Conservation (phyloP, 1,140 invertebrate species). For the Octopus bimaculoides region DNA sequence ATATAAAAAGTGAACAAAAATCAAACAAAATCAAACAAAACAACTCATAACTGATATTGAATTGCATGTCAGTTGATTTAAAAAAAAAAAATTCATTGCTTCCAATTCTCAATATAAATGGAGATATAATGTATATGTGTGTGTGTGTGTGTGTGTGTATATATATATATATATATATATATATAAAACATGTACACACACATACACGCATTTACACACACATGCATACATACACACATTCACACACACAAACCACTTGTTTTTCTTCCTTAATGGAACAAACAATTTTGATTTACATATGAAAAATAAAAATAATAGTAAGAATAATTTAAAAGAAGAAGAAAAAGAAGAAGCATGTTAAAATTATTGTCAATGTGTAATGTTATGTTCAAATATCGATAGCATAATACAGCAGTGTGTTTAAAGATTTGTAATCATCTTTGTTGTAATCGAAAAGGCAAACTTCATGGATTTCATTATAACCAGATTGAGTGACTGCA, state of each 20-base stretch:
- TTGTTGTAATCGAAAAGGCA: slow-evolving; percentile 44
- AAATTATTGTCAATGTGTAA: no score
- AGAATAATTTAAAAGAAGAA: background rate
- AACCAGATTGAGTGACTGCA: slow-evolving; percentile 42
- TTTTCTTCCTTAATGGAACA: background rate
- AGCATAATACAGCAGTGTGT: slow-evolving; percentile 48
- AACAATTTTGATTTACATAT: background rate
- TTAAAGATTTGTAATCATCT: slow-evolving; percentile 47
- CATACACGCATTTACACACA: background rate
- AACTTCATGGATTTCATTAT: slow-evolving; percentile 41
- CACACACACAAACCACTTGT: background rate
- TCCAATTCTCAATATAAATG: background rate
- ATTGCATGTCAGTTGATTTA: no score
- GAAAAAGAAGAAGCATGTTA: no score
- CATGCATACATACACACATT: background rate
- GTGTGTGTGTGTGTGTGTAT: background rate
- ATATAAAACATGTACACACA: background rate
- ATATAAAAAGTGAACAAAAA: no score
- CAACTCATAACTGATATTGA: no score
- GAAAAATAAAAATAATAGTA: background rate
- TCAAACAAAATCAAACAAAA: no score
- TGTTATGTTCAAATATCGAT: slow-evolving; percentile 22
- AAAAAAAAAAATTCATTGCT: no score
- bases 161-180: slow-evolving; percentile 3
- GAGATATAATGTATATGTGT: background rate